phyloP scores from a whole-genome alignment of 2,888 invertebrate genomes.

The Pheosia tremula region DNA sequence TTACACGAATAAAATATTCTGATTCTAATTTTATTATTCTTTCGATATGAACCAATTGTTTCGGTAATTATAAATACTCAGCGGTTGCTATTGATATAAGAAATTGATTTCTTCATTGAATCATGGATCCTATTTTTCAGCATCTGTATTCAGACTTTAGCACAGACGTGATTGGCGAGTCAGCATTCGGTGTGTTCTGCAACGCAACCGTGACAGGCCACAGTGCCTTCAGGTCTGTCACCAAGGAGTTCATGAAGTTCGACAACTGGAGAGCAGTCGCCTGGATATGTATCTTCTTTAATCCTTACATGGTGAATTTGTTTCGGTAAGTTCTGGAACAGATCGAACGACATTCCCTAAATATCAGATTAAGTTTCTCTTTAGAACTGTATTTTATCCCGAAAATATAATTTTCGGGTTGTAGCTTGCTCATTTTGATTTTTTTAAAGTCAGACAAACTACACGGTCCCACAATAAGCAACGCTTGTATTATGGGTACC shows the following conservation, averaged over 20 bases:
- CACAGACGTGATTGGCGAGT: conserved; percentile 45
- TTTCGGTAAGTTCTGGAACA: conserved; percentile 33
- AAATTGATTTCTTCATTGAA: too few relatives aligned
- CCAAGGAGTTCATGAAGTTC: conserved; percentile 43
- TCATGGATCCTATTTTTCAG: conserved; percentile 21
- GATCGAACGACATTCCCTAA: neutral
- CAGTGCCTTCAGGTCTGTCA: conserved; percentile 41
- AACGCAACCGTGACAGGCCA: conserved; percentile 43
- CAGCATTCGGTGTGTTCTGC: conserved; percentile 42
- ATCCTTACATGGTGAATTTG: conserved; percentile 41
- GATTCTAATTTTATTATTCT: too few relatives aligned
- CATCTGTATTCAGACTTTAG: conserved; percentile 40
- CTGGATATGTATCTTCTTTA: conserved; percentile 49
- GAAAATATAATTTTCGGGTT: neutral
- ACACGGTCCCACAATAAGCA: too few relatives aligned
- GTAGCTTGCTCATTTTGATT: too few relatives aligned
- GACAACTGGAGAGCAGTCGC: conserved; percentile 33
- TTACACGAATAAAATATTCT: too few relatives aligned
- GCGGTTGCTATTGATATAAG: too few relatives aligned
- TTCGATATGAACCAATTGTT: too few relatives aligned
- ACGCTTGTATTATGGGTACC: too few relatives aligned
- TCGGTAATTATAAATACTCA: too few relatives aligned
- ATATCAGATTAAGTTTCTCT: neutral
- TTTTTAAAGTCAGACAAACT: too few relatives aligned
- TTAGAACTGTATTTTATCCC: too few relatives aligned